Base-by-base conservation (phyloP, 2,888 invertebrate species). In the Hybos culiciformis region DNA sequence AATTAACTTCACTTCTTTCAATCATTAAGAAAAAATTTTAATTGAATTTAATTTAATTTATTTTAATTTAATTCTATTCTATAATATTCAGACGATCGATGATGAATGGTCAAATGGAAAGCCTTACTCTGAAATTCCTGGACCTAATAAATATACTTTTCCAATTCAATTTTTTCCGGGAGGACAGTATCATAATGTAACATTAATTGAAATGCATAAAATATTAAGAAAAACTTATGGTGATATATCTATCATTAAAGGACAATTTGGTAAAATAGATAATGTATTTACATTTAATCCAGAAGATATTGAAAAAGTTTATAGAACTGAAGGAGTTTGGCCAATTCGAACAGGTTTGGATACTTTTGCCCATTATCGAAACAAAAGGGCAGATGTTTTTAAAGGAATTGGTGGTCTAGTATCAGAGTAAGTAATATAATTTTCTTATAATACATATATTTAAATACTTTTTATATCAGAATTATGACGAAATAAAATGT, bases 221-320 rank as follows among this genome's bases (percentile, higher is more conserved):
- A 46, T 53, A 5, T 43, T 58, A 47, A 50, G 57, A 5, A 43
- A 56, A 8, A 50, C 53, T 40, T 62, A 67, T 49, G 73, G 72
- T 3, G 54, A 67, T 39, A 60, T 71, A 5, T 62, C 64, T n/a
- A 57, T 60, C 11, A 40, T 73, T 6, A 63, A 61, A n/a, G 68
- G 67, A 4, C 45, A 70, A 24, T 51, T 60, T 46, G 62, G 61
- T 8, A 56, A 56, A 38, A 41, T 47, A 0, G 55, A 62, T 48
- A 50, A 69, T 2, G 60, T 73, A 0, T 57, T 69, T 12, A 55
- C 69, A n/a, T 73, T 70, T 49, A 66, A 71, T 53, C 71, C 74
- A 0, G 64, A 67, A 11, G 71, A 73, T 51, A 64, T 72, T 37
- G 68, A 69, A 41, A 38, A 48, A 11, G 55, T 57, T 5, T 68